A percentile compares a stretch with the other conserved stretches of the same genome.
phyloP scores from a whole-genome alignment of 1,140 invertebrate species.

The Sminthurinus signatus region DNA sequence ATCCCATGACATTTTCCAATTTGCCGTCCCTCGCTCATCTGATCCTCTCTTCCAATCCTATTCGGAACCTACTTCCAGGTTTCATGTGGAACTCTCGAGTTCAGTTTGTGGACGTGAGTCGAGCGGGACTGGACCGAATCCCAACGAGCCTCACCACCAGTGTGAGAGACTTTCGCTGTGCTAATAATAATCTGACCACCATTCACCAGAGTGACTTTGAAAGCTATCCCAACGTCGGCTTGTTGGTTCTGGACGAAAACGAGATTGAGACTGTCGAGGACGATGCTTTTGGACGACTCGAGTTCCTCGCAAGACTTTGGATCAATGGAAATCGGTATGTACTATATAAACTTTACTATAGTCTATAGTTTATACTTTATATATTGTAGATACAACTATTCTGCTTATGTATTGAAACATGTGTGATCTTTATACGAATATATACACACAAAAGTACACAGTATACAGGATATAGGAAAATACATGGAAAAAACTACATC shows the following conservation, averaged over 20 bases:
- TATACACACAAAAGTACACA: too few species aligned
- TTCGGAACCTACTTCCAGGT: slow-evolving; percentile 57
- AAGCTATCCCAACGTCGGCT: slow-evolving; percentile 74
- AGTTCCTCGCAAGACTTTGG: slow-evolving; percentile 69
- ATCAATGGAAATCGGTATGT: slow-evolving; percentile 62
- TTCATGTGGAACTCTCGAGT: slow-evolving; percentile 57
- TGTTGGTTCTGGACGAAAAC: slow-evolving; percentile 75
- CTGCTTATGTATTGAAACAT: too few species aligned
- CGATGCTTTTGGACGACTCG: slow-evolving; percentile 73
- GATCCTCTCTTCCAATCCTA: slow-evolving; percentile 62
- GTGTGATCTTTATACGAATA: too few species aligned
- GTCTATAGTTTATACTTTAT: too few species aligned
- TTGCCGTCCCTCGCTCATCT: slow-evolving; percentile 68
- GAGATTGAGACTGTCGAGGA: slow-evolving; percentile 69
- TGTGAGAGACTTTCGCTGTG: slow-evolving; percentile 67
- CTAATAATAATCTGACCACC: slow-evolving; percentile 64
- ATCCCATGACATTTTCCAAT: slow-evolving; percentile 63
- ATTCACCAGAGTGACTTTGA: slow-evolving; percentile 79
- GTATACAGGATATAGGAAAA: too few species aligned
- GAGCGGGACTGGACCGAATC: slow-evolving; percentile 67
- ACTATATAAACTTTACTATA: not conserved
- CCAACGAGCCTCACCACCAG: slow-evolving; percentile 77
- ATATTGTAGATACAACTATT: too few species aligned
- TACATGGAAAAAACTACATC: too few species aligned
- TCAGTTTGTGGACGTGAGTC: slow-evolving; percentile 73